Conservation (phyloP, 2,797 vertebrate species). For the Martes flavigula region DNA sequence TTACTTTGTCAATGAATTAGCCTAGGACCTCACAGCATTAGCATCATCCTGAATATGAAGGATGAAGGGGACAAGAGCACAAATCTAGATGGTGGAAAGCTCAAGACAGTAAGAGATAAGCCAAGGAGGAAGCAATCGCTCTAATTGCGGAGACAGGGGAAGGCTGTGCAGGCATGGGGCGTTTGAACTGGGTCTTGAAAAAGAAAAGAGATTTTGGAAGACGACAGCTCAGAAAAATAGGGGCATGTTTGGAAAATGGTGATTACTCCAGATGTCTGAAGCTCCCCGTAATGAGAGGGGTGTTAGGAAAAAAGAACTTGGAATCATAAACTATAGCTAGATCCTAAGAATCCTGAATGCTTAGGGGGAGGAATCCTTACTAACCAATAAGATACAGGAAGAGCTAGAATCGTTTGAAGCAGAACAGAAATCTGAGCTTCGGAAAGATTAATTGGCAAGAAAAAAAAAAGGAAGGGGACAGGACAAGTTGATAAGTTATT, state of each 20-base stretch:
- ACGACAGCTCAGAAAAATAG: slow-evolving; percentile 15
- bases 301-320: not conserved
- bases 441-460: not conserved
- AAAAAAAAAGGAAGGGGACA: not conserved
- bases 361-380: not conserved
- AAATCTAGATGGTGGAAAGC: not conserved
- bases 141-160: fast-evolving
- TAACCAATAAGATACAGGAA: not conserved
- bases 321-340: not conserved
- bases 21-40: not conserved
- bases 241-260: not conserved
- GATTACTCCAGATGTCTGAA: not conserved
- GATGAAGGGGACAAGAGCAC: not conserved
- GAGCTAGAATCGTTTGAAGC: not conserved
- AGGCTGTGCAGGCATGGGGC: not conserved
- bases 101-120: not conserved
- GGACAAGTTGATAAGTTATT: not conserved
- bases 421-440: not conserved
- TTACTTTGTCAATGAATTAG: not conserved
- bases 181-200: not conserved
- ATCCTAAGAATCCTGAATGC: not conserved
- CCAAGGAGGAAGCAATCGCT: not conserved
- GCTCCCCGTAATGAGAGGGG: not conserved
- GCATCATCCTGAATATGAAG: not conserved
- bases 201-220: not conserved